Evolutionary conservation across 2,797 vertebrate genomes (phyloP).

Genomic region (Limosa lapponica): DNA sequence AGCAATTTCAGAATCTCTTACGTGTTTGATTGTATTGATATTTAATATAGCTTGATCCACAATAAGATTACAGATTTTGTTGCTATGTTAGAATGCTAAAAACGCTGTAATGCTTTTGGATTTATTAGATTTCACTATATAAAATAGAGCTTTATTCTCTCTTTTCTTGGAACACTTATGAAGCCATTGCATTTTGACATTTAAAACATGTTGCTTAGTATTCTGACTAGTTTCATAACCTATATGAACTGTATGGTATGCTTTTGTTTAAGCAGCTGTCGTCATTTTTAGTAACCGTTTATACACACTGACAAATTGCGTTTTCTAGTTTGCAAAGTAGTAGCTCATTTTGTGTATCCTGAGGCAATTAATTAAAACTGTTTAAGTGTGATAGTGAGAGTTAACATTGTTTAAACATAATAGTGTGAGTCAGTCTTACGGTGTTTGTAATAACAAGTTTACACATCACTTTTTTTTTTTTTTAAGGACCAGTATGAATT

Average conservation of each 20-base stretch:
- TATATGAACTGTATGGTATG: not conserved
- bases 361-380: not conserved
- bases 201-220: not conserved
- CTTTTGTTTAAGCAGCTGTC: not conserved
- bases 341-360: not conserved
- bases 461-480: not conserved
- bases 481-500: not conserved
- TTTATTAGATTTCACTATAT: not conserved
- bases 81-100: not conserved
- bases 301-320: not conserved
- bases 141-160: not conserved
- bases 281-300: not conserved
- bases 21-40: not conserved
- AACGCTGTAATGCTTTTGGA: not conserved
- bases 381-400: not conserved
- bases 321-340: constrained; percentile 1
- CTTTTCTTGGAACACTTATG: not conserved
- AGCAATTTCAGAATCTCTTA: not conserved
- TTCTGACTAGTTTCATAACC: not conserved
- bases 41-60: not conserved
- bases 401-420: not conserved
- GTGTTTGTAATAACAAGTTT: not conserved
- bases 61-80: not conserved
- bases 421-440: not conserved
- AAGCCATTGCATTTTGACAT: not conserved